Conservation (phyloP, 2,113 vertebrate species). For the Osmerus mordax region DNA sequence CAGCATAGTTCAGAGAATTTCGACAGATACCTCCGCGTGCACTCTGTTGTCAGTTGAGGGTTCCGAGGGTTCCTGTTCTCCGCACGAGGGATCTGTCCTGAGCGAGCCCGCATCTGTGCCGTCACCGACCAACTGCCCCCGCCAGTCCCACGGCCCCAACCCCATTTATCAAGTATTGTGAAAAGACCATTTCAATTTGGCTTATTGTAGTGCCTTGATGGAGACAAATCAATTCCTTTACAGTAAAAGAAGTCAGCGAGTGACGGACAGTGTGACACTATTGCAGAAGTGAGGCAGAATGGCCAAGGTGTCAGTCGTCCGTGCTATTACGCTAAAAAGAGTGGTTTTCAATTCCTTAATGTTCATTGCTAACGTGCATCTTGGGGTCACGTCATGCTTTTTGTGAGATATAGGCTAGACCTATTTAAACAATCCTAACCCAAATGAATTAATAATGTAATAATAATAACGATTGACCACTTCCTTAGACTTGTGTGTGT, state of each 20-base stretch:
- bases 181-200: neutral
- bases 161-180: conserved; percentile 74
- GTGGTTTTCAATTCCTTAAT: neutral
- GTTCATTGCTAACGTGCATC: neutral
- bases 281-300: neutral
- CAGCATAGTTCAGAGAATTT: conserved; percentile 89
- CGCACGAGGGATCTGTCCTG: conserved; percentile 61
- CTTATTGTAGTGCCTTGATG: neutral
- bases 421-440: conserved; percentile 1
- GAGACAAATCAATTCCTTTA: neutral
- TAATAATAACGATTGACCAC: neutral
- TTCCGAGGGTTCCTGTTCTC: conserved; percentile 71
- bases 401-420: neutral
- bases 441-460: neutral
- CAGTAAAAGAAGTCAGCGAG: neutral
- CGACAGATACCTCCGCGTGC: conserved; percentile 77
- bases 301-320: neutral
- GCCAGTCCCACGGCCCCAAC: conserved; percentile 45
- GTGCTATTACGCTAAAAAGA: neutral
- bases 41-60: conserved; percentile 55
- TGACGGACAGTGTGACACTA: neutral
- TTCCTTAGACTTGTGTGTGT: conserved; percentile 9
- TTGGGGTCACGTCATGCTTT: neutral
- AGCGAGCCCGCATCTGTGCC: conserved; percentile 67
- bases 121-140: conserved; percentile 57